Base-by-base conservation (phyloP, 23 tunicate species). In the Styela clava region DNA sequence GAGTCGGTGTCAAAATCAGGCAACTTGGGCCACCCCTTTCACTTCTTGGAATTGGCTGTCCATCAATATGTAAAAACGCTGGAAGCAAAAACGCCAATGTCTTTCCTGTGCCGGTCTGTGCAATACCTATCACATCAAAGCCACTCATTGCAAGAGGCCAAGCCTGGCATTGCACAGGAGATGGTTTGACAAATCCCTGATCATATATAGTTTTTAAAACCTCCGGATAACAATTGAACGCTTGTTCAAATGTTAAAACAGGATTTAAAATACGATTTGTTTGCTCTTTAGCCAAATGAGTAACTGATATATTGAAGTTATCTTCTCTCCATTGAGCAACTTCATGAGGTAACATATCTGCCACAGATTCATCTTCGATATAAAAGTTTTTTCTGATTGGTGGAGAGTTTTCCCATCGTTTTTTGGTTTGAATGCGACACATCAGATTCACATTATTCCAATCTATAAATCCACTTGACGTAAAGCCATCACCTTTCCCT, bases 61-160 rank as follows among this genome's bases (percentile, higher is more conserved):
- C 65, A 69, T 93, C 98, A 30, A 91, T 87, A 78, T 96, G 99
- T 20, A 93, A 69, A 32, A 96, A 78, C 1, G 85, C 83, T 1
- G 99, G 99, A 18, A 93, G 84, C 44, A 96, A 74, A 76, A 96
- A 96, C 2, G 87, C 94, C 2, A 96, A 90, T 2, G 99, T 96
- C 82, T 96, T 96, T 62, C 99, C 99, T 24, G 99, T 91, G 24
- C 99, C 99, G 0, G 99, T 96, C 64, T 96, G 99, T 7, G 99
- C 96, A 30, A 96, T 96, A 62, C 99, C 99, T 31, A 96, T 96
- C 0, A 84, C 94, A 79, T 96, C 94, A 61, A 73, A 82, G 26
- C 99, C 99, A 33, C 85, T 61, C 37, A 96, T 44, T 19, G 94
- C 90, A 21, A 91, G 44, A 0, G 99, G 99, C 99, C 99, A 96